phyloP scores from a whole-genome alignment of 2,113 vertebrate species.

The Pavo muticus region DNA sequence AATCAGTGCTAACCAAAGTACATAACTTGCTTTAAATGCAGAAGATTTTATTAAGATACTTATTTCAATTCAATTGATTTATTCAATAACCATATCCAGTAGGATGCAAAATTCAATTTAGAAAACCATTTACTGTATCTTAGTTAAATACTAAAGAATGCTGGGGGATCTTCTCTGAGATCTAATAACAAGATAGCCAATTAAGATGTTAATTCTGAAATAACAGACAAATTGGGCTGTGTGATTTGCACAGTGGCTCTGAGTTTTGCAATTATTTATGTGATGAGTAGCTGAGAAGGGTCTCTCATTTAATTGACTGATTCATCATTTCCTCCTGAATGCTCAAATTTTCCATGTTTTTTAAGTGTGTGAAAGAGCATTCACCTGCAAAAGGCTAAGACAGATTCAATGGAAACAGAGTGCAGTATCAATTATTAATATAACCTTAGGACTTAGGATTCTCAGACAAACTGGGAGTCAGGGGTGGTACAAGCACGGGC shows the following conservation, averaged over 20 bases:
- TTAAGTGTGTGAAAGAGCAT: neutral
- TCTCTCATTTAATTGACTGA: neutral
- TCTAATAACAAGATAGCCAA: constrained; percentile 3
- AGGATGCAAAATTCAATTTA: constrained; percentile 22
- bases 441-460: neutral
- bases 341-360: neutral
- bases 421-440: neutral
- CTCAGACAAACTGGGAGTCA: neutral
- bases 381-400: neutral
- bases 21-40: neutral
- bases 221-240: neutral
- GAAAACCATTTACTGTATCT: constrained; percentile 4
- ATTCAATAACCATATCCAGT: constrained; percentile 5
- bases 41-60: neutral
- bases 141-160: neutral
- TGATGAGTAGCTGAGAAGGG: neutral
- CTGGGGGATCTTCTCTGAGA: neutral
- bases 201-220: constrained; percentile 28
- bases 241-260: neutral
- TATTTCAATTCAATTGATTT: constrained; percentile 20
- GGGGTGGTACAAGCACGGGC: neutral
- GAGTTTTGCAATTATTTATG: neutral
- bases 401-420: neutral
- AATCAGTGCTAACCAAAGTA: neutral
- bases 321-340: neutral